Evolutionary conservation across 2,113 vertebrate species (phyloP), one percentile per base, ranked within the genome.

Genomic region (Halcyon senegalensis): DNA sequence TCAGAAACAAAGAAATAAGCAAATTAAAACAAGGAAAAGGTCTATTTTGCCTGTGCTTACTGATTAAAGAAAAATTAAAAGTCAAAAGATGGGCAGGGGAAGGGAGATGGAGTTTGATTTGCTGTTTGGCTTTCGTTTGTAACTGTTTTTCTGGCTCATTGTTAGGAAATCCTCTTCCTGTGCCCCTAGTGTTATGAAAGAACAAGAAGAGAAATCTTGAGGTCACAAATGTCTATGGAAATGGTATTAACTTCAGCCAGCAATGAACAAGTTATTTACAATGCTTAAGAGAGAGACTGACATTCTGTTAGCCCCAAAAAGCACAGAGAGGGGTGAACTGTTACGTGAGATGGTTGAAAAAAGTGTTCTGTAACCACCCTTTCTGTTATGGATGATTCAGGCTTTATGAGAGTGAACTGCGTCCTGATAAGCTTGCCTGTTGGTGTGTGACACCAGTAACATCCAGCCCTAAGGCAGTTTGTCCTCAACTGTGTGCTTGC

Each of bases 21-120:
- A 82, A 89, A 87, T 58, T 78, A 41, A 90, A 95, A 63, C n/a
- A 91, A 90, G 62, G 92, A 74, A 90, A 89, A 87, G 18, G 43
- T 90, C 70, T 91, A 33, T 84, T 95, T 94, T 94, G 48, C 14
- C 37, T 87, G 56, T 95, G 27, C 33, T 72, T 94, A 66, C 94
- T 89, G 84, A 84, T 60, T 84, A 28, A 90, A 92, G 53, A 66
- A 87, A 60, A 87, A 69, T 66, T 76, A 66, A 76, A 92, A 87
- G 31, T 28, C 37, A 50, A 89, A 94, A 55, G 28, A 79, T 79
- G 53, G 62, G 16, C 33, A 92, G 46, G 27, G 43, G 55, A 78
- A 76, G 56, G 19, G 55, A 83, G 37, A 94, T 80, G 16, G 43
- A 84, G 28, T 84, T 82, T 75, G 69, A 55, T 93, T 94, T 93